phyloP scores from a whole-genome alignment of 2,113 vertebrate genomes.

The Hippoglossus stenolepis region DNA sequence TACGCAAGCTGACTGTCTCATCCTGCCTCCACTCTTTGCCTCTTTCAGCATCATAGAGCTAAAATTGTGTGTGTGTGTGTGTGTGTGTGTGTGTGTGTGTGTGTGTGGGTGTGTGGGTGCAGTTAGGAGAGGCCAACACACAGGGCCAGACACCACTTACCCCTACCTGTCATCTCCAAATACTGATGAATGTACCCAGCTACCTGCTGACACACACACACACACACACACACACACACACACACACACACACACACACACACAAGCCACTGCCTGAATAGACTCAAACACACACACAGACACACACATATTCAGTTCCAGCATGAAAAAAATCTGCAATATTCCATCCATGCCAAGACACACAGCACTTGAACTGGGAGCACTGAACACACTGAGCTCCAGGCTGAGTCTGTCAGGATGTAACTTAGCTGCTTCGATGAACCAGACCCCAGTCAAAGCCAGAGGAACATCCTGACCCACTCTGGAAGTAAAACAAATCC shows the following conservation, averaged over 20 bases:
- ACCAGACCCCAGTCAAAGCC: background rate
- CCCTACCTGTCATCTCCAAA: constrained; percentile 51
- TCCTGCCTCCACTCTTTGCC: background rate
- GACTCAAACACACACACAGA: background rate
- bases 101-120: background rate
- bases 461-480: background rate
- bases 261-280: background rate
- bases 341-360: background rate
- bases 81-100: background rate
- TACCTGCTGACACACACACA: constrained; percentile 10
- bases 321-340: background rate
- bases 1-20: constrained; percentile 16
- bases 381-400: background rate
- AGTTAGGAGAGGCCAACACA: constrained; percentile 28
- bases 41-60: too few species aligned
- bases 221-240: background rate
- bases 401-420: background rate
- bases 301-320: background rate
- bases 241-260: constrained; percentile 8
- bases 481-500: background rate
- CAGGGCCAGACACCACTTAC: constrained; percentile 42
- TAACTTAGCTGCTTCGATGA: background rate
- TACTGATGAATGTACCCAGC: constrained; percentile 44
- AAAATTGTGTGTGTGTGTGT: background rate
- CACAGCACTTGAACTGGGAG: background rate